Conservation (phyloP, 2,797 vertebrate species). For the Tokudaia muenninki region DNA sequence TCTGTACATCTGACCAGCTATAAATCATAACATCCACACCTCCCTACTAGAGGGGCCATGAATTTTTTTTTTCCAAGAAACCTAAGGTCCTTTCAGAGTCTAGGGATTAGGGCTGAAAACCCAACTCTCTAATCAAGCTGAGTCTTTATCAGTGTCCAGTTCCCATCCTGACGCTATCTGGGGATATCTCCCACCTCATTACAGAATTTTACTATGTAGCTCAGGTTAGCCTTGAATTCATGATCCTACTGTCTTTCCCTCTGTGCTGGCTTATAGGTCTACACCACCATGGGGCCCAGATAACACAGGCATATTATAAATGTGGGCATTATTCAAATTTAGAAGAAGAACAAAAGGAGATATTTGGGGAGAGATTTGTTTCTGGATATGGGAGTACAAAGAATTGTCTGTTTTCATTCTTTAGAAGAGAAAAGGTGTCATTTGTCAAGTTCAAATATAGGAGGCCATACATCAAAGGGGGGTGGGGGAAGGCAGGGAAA, state of each 20-base stretch:
- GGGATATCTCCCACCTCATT: background rate
- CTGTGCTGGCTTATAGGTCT: background rate
- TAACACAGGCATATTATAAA: background rate
- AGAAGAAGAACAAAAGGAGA: background rate
- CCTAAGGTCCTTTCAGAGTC: background rate
- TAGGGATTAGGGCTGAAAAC: background rate
- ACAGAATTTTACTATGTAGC: background rate
- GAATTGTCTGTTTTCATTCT: slow-evolving; percentile 18
- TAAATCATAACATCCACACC: background rate
- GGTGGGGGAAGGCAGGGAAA: too few relatives aligned
- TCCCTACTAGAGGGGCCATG: background rate
- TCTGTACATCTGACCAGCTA: background rate
- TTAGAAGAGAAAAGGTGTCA: background rate
- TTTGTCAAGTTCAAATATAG: slow-evolving; percentile 5
- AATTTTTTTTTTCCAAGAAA: background rate
- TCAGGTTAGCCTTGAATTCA: background rate
- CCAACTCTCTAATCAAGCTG: background rate
- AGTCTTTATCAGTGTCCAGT: background rate
- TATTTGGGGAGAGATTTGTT: background rate
- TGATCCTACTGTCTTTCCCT: background rate
- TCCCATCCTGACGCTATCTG: background rate
- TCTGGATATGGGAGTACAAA: background rate
- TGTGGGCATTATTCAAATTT: background rate
- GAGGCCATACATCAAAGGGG: background rate
- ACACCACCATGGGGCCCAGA: background rate